Base-by-base conservation (phyloP, 2,888 invertebrate species). In the Sylvicola fuscatus region DNA sequence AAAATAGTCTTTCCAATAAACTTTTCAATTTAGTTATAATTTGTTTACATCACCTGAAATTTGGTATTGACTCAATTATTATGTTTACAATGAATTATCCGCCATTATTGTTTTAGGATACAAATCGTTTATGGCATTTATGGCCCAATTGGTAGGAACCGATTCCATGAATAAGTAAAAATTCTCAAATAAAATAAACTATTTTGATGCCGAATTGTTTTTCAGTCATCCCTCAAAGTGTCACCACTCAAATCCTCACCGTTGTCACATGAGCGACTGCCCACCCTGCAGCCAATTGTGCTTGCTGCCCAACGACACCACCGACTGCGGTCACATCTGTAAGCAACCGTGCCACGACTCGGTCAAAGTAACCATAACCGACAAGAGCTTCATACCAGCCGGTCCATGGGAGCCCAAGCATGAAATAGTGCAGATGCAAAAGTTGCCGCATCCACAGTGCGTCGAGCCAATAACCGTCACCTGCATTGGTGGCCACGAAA, bases 261-360 rank as follows among this genome's bases (percentile, higher is more conserved):
- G 61, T 34, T 90, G 89, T 49, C 89, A 90, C 52, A 78, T 79
- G 46, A 80, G 79, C 1, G 69, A 73, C 26, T 90, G 89, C 50
- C 81, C 89, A 1, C 72, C 79, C 0, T 93, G 93, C 50, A 66
- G 62, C 40, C 77, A 83, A 46, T 60, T 68, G 28, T 93, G 93
- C 53, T 63, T 64, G 8, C 68, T 76, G 7, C 39, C 40, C 33
- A 56, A 56, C 40, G 46, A 47, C 26, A 41, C 40, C 2, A 48
- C 45, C 38, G 30, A 53, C 52, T 46, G 54, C 36, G 44, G 42
- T 0, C 21, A 21, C 89, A 89, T 49, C 8, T 21, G 21, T 8
- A 21, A 21, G 5, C 4, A 21, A 8, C 21, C 21, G 21, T 90
- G 89, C 50, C 89, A 89, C 54, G 68, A 74, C 29, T 69, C 73